Evolutionary conservation across 2,888 invertebrate species (phyloP).

Genomic region (Calameuta filiformis): DNA sequence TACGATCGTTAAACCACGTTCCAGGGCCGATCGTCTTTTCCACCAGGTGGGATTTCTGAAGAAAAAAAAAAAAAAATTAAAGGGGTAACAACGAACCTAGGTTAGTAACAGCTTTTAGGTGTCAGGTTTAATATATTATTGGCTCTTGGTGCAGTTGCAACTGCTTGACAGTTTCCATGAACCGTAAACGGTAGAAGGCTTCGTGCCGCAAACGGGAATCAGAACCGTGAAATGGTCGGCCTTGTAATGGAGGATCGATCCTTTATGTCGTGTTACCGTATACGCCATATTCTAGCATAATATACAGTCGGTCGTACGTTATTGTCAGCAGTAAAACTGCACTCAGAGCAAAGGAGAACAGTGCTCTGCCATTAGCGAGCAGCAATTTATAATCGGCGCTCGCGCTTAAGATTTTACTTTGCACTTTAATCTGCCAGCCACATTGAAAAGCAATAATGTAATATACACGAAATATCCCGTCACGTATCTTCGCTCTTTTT

Average conservation of each 20-base stretch:
- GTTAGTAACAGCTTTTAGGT: neutral
- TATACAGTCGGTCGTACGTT: slow-evolving; percentile 21
- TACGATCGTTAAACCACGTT: slow-evolving; percentile 75
- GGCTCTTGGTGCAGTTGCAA: neutral
- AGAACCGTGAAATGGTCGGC: slow-evolving; percentile 11
- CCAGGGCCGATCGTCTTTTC: slow-evolving; percentile 80
- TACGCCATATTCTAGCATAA: neutral
- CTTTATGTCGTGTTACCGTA: slow-evolving; percentile 12
- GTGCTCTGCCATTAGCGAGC: slow-evolving; percentile 13
- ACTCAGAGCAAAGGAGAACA: slow-evolving; percentile 23
- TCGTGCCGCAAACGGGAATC: neutral
- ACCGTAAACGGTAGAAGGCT: neutral
- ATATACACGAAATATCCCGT: neutral
- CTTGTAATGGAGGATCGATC: slow-evolving; percentile 25
- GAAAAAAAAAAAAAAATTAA: slow-evolving; percentile 51
- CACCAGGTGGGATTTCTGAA: slow-evolving; percentile 84
- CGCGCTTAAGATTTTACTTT: neutral
- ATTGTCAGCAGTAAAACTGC: slow-evolving; percentile 34
- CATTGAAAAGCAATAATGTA: neutral
- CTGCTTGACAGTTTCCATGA: neutral
- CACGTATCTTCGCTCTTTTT: neutral
- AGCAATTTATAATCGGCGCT: neutral
- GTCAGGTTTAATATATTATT: neutral
- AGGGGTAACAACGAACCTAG: slow-evolving; percentile 19
- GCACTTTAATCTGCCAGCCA: neutral